These are phyloP conservation scores for Cossypha polioptera DNA, from an alignment of 2,797 vertebrate genomes.

Conservation along the genomic window DNA sequence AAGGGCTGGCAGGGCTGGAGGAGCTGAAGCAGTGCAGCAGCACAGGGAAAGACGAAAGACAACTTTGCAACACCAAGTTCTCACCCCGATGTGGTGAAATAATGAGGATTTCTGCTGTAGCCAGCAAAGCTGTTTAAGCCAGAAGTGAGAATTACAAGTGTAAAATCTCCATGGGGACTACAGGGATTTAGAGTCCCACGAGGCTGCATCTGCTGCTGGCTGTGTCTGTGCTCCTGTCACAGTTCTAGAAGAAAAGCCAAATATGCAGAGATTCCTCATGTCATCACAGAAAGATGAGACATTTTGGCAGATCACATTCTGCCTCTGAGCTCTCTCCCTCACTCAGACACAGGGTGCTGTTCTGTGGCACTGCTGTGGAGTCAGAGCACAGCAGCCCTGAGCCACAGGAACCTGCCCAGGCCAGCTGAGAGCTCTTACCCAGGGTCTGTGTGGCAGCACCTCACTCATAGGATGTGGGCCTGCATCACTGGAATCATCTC, in stretches of 20 bases:
- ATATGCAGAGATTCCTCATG: background rate
- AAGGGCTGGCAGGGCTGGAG: background rate
- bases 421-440: background rate
- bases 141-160: background rate
- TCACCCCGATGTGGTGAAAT: background rate
- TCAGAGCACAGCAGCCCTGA: background rate
- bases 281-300: background rate
- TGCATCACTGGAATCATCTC: background rate
- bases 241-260: background rate
- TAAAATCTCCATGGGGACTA: background rate
- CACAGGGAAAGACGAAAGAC: background rate
- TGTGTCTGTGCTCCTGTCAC: background rate
- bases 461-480: background rate
- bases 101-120: background rate
- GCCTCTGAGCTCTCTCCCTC: background rate
- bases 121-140: background rate
- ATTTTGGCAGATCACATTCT: background rate
- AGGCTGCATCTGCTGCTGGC: background rate
- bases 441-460: background rate
- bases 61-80: background rate
- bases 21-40: background rate
- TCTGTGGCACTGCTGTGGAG: background rate
- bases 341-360: accelerated
- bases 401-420: background rate
- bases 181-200: background rate